Conservation (phyloP, 2,888 invertebrate genomes). For the Gastracanthus pulcherrimus region DNA sequence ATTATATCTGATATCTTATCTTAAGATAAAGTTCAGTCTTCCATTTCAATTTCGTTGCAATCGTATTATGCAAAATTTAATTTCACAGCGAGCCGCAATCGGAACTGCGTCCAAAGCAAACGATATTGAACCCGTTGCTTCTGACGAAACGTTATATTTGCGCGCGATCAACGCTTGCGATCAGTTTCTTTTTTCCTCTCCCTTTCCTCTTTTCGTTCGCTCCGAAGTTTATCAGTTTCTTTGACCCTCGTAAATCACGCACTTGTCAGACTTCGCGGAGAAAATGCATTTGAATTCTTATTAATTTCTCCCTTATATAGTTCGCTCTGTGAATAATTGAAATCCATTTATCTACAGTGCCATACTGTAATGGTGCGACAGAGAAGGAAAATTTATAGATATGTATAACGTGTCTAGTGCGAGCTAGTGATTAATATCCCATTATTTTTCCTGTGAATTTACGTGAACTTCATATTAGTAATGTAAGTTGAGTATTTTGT, state of each 20-base stretch:
- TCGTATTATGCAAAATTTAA: background rate
- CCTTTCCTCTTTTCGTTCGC: background rate
- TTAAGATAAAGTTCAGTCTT: too few species aligned
- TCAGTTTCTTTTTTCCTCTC: background rate
- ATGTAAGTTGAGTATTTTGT: background rate
- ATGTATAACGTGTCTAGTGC: background rate
- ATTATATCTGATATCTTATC: too few species aligned
- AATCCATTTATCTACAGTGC: slow-evolving; percentile 61
- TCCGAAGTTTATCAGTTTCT: slow-evolving; percentile 36
- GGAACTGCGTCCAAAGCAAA: background rate
- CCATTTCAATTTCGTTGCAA: background rate
- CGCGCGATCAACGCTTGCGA: background rate
- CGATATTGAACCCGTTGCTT: background rate
- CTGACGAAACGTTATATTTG: background rate
- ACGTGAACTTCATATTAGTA: background rate
- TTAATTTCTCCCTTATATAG: background rate
- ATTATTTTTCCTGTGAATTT: background rate
- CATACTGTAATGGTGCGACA: background rate
- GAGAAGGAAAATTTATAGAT: background rate
- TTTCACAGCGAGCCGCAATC: background rate
- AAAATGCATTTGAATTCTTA: slow-evolving; percentile 7
- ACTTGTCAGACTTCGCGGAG: slow-evolving; percentile 3
- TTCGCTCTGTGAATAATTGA: slow-evolving; percentile 50
- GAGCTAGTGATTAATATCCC: background rate
- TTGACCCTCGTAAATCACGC: slow-evolving; percentile 34